These are phyloP conservation scores for Tringa solitaria DNA, from an alignment of 2,113 vertebrate genomes.

Conservation along the genomic window DNA sequence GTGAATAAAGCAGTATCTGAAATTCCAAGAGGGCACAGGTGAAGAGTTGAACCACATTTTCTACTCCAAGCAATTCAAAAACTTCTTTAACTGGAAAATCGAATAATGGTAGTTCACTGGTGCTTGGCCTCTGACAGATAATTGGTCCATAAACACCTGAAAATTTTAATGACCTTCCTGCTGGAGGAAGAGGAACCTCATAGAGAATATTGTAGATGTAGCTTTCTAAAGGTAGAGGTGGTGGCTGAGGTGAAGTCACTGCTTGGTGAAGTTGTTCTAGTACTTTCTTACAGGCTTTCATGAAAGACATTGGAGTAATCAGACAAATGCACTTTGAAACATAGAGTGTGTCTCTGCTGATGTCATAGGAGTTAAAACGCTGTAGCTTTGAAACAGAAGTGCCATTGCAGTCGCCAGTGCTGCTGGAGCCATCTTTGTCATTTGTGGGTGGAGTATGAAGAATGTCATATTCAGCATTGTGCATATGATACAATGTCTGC, in stretches of 20 bases:
- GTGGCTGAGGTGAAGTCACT: conserved; percentile 89
- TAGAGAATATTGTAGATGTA: conserved; percentile 98
- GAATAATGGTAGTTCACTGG: conserved; percentile 91
- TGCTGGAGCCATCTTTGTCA: conserved; percentile 69
- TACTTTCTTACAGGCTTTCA: conserved; percentile 91
- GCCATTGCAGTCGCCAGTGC: conserved; percentile 77
- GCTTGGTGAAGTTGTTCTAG: conserved; percentile 93
- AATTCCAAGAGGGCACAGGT: conserved; percentile 97
- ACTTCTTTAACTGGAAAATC: conserved; percentile 92
- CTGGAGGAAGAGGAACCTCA: conserved; percentile 93
- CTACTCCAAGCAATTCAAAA: conserved; percentile 92
- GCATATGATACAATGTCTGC: conserved; percentile 99
- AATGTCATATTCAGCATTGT: conserved; percentile 96
- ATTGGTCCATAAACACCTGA: conserved; percentile 93
- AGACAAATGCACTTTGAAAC: conserved; percentile 98
- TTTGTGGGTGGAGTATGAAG: conserved; percentile 78
- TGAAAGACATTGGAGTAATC: conserved; percentile 95
- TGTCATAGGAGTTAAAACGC: conserved; percentile 97
- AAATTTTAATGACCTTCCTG: conserved; percentile 94
- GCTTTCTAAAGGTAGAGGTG: conserved; percentile 95
- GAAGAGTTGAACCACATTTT: conserved; percentile 96
- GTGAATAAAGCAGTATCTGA: conserved; percentile 98
- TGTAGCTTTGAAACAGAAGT: conserved; percentile 90
- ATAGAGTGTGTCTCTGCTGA: conserved; percentile 93
- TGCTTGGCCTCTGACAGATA: conserved; percentile 95